A percentile compares a stretch with the other conserved stretches of the same genome.
Conservation (phyloP, 2,797 vertebrate genomes). For the Zenarchopterus dispar region DNA sequence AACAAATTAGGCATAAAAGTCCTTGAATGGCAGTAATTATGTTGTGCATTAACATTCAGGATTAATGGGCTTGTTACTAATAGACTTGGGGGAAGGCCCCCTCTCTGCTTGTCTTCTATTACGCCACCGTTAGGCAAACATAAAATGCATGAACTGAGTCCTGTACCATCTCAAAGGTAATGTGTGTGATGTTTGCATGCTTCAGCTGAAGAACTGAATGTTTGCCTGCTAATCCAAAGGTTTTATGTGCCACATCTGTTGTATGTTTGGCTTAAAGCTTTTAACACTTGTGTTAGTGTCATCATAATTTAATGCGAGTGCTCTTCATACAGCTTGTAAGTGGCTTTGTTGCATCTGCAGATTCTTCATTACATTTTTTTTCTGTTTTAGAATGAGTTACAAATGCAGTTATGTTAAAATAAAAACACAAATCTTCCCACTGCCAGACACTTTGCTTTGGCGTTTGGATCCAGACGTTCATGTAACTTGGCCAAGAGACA, state of each 20-base stretch:
- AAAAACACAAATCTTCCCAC: neutral
- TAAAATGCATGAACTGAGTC: slow-evolving; percentile 27
- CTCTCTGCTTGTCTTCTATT: slow-evolving; percentile 27
- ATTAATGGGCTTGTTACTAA: slow-evolving; percentile 50
- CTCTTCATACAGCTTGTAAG: neutral
- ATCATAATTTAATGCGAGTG: slow-evolving; percentile 16
- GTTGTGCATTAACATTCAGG: slow-evolving; percentile 29
- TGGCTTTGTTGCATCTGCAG: slow-evolving; percentile 17
- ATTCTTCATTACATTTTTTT: neutral
- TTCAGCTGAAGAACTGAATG: slow-evolving; percentile 25
- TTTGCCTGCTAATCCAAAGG: slow-evolving; percentile 44
- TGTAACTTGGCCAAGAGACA: neutral
- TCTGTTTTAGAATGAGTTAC: neutral
- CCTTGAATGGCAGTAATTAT: slow-evolving; percentile 34
- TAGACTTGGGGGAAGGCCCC: slow-evolving; percentile 11
- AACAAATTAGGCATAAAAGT: slow-evolving; percentile 21
- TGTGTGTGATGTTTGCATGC: slow-evolving; percentile 39
- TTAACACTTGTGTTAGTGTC: slow-evolving; percentile 23
- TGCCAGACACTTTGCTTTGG: slow-evolving; percentile 2
- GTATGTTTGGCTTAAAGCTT: slow-evolving; percentile 3
- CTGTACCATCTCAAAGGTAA: slow-evolving; percentile 22
- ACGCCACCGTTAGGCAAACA: slow-evolving; percentile 43
- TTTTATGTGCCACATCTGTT: slow-evolving; percentile 17
- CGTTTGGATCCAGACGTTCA: neutral
- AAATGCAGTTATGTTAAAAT: neutral